Evolutionary conservation across 2,113 vertebrate species (phyloP).

Genomic region (Camelus dromedarius): DNA sequence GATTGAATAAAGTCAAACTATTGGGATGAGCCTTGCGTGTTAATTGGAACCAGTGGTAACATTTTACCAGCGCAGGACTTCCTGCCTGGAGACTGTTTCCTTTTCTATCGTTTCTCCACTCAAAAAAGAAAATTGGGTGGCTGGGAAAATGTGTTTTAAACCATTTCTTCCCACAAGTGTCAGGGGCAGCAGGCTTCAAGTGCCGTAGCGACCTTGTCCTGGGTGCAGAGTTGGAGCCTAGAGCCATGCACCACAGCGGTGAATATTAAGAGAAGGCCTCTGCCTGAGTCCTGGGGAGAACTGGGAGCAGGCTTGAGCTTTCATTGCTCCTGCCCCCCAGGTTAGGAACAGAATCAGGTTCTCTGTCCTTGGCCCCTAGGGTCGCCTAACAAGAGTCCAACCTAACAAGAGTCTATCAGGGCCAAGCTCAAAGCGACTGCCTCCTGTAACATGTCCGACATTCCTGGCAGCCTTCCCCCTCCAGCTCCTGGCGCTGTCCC

Average conservation of each 20-base stretch:
- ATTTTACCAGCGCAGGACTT: neutral
- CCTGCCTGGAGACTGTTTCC: neutral
- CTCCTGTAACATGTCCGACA: neutral
- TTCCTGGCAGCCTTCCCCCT: no score
- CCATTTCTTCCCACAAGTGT: neutral
- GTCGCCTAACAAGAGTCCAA: neutral
- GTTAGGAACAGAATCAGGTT: neutral
- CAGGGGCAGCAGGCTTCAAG: neutral
- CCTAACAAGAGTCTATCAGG: neutral
- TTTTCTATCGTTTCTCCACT: neutral
- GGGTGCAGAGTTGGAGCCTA: neutral
- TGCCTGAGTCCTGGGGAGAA: neutral
- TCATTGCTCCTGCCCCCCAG: neutral
- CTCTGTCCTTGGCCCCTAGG: neutral
- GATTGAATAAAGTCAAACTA: conserved; percentile 51
- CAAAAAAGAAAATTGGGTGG: neutral
- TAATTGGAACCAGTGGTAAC: neutral
- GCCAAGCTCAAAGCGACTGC: neutral
- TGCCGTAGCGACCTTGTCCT: neutral
- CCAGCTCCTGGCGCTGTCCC: neutral
- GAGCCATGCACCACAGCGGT: neutral
- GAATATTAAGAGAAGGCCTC: neutral
- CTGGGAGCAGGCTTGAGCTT: neutral
- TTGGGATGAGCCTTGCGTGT: neutral
- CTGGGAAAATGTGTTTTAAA: conserved; percentile 1